A percentile compares a stretch with the other conserved stretches of the same genome.
phyloP scores from a whole-genome alignment of 2,797 vertebrate species.

The Gobionotothen gibberifrons region DNA sequence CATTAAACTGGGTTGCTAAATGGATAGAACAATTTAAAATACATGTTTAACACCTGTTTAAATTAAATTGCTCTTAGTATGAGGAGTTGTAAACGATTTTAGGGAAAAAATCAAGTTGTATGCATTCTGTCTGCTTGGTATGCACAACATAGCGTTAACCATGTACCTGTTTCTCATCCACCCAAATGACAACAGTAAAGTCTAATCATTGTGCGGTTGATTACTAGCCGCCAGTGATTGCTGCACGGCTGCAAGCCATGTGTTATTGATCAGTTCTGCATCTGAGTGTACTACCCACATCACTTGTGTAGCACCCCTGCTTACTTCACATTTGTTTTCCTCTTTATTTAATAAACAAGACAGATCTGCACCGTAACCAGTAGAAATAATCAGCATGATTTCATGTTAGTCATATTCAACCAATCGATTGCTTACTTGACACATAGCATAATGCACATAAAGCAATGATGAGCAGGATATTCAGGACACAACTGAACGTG shows the following conservation, averaged over 20 bases:
- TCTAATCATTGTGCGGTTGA: slow-evolving; percentile 11
- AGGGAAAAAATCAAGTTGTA: too few relatives aligned
- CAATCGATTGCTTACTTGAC: slow-evolving; percentile 5
- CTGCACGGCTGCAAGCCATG: neutral
- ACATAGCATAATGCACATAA: slow-evolving; percentile 11
- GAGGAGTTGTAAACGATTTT: too few relatives aligned
- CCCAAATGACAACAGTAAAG: slow-evolving; percentile 29
- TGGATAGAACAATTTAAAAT: too few relatives aligned
- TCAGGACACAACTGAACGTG: slow-evolving; percentile 30
- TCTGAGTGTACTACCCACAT: neutral
- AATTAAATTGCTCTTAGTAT: too few relatives aligned
- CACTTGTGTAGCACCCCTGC: slow-evolving; percentile 3
- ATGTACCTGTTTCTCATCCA: slow-evolving; percentile 27
- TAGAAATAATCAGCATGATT: slow-evolving; percentile 3
- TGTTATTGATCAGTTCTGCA: slow-evolving; percentile 6
- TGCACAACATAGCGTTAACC: slow-evolving; percentile 25
- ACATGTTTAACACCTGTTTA: too few relatives aligned
- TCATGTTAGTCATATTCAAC: slow-evolving; percentile 6
- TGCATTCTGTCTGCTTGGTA: slow-evolving; percentile 7
- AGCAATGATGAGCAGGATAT: slow-evolving; percentile 8
- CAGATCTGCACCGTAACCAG: neutral
- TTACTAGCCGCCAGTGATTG: slow-evolving; percentile 10
- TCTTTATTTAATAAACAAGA: slow-evolving; percentile 13
- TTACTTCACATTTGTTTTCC: slow-evolving; percentile 27
- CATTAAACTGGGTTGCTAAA: neutral